A percentile compares a stretch with the other conserved stretches of the same genome.
Conservation (phyloP, 2,797 vertebrate genomes). For the Leptodactylus fallax region DNA sequence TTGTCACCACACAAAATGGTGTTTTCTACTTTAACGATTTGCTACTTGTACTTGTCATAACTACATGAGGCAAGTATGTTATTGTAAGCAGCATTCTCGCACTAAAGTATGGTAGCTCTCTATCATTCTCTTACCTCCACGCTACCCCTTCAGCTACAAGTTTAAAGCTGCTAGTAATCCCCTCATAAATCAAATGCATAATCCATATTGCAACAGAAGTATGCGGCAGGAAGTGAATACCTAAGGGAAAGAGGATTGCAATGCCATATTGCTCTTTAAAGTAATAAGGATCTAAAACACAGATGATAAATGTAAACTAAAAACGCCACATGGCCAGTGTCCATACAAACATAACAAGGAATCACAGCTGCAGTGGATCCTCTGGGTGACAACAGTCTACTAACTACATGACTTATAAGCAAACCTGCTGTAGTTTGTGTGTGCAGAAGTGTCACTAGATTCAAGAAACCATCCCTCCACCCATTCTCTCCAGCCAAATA, state of each 20-base stretch:
- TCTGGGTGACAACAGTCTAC: background rate
- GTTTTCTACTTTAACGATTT: conserved; percentile 76
- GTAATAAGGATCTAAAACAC: conserved; percentile 35
- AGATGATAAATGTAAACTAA: conserved; percentile 41
- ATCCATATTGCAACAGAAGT: conserved; percentile 50
- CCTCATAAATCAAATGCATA: conserved; percentile 61
- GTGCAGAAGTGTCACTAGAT: too few species aligned
- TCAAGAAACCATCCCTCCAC: too few species aligned
- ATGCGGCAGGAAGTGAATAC: conserved; percentile 47
- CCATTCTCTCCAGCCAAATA: too few species aligned
- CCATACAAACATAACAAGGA: background rate
- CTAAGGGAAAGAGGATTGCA: conserved; percentile 19
- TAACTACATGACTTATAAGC: too few species aligned
- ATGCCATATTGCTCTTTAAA: conserved; percentile 46
- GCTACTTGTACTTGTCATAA: conserved; percentile 79
- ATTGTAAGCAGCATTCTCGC: background rate
- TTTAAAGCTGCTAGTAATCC: conserved; percentile 57
- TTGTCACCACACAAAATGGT: conserved; percentile 68
- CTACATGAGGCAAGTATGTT: conserved; percentile 72
- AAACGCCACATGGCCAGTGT: conserved; percentile 1
- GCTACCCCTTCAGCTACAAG: conserved; percentile 53
- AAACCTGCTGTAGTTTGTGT: too few species aligned
- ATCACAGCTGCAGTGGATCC: conserved; percentile 3
- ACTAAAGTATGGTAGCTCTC: conserved; percentile 9
- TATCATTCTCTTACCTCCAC: conserved; percentile 54